These are phyloP conservation scores for Rotaria macrura DNA, from an alignment of 2,888 invertebrate genomes.

Conservation along the genomic window DNA sequence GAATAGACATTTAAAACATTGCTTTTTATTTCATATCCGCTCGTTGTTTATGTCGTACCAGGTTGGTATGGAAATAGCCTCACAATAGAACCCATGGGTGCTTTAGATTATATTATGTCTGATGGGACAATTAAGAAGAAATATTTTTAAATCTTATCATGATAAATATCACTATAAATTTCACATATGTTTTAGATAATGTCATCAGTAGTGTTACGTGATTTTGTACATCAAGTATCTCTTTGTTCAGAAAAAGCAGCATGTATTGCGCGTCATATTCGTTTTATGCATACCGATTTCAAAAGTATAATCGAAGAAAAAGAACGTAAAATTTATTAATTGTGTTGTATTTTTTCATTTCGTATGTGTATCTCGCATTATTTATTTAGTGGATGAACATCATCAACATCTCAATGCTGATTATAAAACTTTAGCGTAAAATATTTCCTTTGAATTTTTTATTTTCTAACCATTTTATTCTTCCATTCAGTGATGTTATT, in stretches of 20 bases:
- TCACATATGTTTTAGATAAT: background rate
- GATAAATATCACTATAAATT: background rate
- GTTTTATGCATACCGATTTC: background rate
- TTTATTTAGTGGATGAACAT: background rate
- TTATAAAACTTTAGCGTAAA: slow-evolving; percentile 19
- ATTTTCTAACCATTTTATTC: background rate
- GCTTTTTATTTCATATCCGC: no score
- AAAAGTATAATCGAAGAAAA: background rate
- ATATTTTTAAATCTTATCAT: no score
- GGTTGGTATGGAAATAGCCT: no score
- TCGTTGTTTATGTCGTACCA: no score
- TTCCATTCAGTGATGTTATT: background rate
- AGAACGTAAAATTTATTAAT: background rate
- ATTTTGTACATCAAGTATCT: background rate
- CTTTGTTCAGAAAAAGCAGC: slow-evolving; percentile 9
- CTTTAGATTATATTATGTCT: no score
- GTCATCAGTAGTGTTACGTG: background rate
- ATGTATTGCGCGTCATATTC: background rate
- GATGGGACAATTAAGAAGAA: no score
- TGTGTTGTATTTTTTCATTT: background rate
- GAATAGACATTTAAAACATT: no score
- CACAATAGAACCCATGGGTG: no score
- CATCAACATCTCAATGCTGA: background rate
- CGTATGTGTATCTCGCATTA: background rate
- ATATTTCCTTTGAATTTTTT: background rate